phyloP scores from a whole-genome alignment of 2,797 vertebrate genomes.

The Myoxocephalus aenaeus region DNA sequence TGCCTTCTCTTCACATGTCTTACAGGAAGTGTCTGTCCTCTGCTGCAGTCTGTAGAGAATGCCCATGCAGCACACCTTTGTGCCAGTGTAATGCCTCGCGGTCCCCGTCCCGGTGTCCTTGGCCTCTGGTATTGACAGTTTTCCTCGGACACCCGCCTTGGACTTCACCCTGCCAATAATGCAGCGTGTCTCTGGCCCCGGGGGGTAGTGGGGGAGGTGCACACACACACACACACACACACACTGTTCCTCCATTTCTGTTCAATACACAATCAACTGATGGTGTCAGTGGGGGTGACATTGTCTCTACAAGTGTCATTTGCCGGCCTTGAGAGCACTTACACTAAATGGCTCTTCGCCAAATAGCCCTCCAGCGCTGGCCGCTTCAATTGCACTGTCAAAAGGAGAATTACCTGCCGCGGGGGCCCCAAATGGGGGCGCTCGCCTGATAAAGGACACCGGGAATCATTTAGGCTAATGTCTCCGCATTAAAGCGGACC shows the following conservation, averaged over 20 bases:
- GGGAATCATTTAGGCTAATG: constrained; percentile 69
- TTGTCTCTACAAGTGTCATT: constrained; percentile 80
- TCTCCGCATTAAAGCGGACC: constrained; percentile 50
- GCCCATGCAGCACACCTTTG: constrained; percentile 23
- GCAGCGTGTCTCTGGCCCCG: constrained; percentile 45
- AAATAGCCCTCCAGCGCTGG: constrained; percentile 72
- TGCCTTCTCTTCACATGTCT: not conserved
- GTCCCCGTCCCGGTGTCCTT: constrained; percentile 53
- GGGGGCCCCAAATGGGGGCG: constrained; percentile 46
- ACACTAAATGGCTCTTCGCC: constrained; percentile 75
- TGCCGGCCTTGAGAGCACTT: constrained; percentile 76
- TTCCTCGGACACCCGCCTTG: constrained; percentile 31
- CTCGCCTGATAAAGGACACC: constrained; percentile 56
- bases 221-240: not conserved
- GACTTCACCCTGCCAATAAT: constrained; percentile 55
- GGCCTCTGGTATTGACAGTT: constrained; percentile 50
- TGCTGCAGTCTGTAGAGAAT: constrained; percentile 38
- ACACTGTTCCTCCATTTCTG: constrained; percentile 44
- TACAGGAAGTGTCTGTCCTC: not conserved
- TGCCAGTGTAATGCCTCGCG: constrained; percentile 25
- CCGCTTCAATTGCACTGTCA: constrained; percentile 71
- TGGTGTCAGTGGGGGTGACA: constrained; percentile 74
- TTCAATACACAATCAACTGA: constrained; percentile 76
- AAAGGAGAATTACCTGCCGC: constrained; percentile 70
- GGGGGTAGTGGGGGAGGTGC: not conserved